Evolutionary conservation across 1,140 invertebrate genomes (phyloP).

Genomic region (Onthophagus taurus): DNA sequence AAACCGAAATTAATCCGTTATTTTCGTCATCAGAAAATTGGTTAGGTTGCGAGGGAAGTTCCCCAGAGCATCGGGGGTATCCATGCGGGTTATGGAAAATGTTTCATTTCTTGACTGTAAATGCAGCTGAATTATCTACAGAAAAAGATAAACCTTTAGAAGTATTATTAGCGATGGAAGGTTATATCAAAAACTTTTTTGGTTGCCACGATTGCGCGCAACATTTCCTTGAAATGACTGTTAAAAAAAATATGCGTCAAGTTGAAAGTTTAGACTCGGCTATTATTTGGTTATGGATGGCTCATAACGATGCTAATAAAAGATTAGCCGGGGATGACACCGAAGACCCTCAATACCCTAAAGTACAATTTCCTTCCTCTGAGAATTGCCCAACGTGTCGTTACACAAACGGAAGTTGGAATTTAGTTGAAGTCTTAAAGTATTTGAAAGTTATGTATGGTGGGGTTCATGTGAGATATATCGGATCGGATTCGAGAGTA

Average conservation of each 20-base stretch:
- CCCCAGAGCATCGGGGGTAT: slow-evolving; percentile 69
- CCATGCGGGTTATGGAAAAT: slow-evolving; percentile 92
- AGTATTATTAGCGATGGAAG: slow-evolving; percentile 73
- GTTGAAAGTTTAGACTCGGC: slow-evolving; percentile 61
- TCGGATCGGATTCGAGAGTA: slow-evolving; percentile 31
- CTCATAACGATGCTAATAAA: slow-evolving; percentile 90
- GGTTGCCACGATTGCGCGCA: slow-evolving; percentile 82
- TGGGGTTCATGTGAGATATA: slow-evolving; percentile 31
- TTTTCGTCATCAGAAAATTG: slow-evolving; percentile 54
- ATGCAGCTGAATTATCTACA: slow-evolving; percentile 46
- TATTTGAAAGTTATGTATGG: slow-evolving; percentile 72
- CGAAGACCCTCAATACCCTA: slow-evolving; percentile 85
- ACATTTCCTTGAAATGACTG: slow-evolving; percentile 80
- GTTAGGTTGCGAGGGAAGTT: slow-evolving; percentile 76
- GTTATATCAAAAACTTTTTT: slow-evolving; percentile 89
- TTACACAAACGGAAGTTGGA: slow-evolving; percentile 51
- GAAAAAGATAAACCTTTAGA: slow-evolving; percentile 46
- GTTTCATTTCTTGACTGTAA: slow-evolving; percentile 88
- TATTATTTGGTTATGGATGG: slow-evolving; percentile 89
- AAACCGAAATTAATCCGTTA: slow-evolving; percentile 43
- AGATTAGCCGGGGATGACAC: slow-evolving; percentile 74
- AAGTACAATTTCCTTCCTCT: slow-evolving; percentile 78
- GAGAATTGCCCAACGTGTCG: slow-evolving; percentile 63
- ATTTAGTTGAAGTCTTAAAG: slow-evolving; percentile 56
- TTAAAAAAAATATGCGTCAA: slow-evolving; percentile 53